Evolutionary conservation across 2,888 invertebrate species (phyloP), one percentile per base, ranked within the genome.

Genomic region (Piscicola geometra): DNA sequence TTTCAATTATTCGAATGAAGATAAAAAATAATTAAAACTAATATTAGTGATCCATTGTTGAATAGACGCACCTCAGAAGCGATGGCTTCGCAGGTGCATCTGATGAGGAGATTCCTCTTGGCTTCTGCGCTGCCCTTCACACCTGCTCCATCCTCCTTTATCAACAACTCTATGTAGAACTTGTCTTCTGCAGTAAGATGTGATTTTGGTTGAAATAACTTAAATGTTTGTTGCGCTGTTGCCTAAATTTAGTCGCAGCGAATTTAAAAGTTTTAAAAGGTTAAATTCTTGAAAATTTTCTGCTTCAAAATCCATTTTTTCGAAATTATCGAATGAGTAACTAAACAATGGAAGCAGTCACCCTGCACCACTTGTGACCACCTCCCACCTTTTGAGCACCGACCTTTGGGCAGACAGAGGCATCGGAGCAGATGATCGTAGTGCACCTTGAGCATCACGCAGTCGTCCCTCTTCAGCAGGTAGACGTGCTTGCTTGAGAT

Each of bases 401-500:
- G 32, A 78, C 80, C 79, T 60, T 77, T 30, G 18, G 25, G 47
- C 3, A 81, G 76, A 67, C 79, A 79, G 60, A 80, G 78, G 77
- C 83, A 84, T 66, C 78, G 74, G 33, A 78, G 78, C 28, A 85
- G 81, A 66, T 84, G 80, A 9, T 79, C 77, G 77, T 84, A 83
- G 25, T 80, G 80, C 66, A 84, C 82, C 50, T 81, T 80, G n/a
- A 85, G 80, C n/a, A 85, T 82, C 47, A 85, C 79, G 25, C 30
- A 35, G 75, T 82, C 83, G 52, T 83, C 82, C 21, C 69, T 76
- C 28, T 90, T 90, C 81, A 92, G 89, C 81, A 92, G 90, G 80
- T 92, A 89, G 76, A 93, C 89, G 82, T 89, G 88, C 80, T 89
- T 88, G 83, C 90, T 91, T 60, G 92, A 91, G 68, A 93, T 90